Conservation (phyloP, 2,888 invertebrate species). For the Phorcus lineatus region DNA sequence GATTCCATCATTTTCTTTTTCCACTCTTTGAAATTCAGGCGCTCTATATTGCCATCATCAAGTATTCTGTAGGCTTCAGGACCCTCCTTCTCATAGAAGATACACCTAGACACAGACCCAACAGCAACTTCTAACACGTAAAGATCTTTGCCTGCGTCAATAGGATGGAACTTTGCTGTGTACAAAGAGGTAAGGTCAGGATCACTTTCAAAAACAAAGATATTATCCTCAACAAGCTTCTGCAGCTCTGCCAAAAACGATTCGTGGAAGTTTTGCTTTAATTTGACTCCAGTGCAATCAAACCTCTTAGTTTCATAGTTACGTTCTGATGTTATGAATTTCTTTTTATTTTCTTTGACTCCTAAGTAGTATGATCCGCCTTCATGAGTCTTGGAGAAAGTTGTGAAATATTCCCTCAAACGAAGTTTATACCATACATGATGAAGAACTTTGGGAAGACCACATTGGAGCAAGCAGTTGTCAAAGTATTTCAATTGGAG, state of each 20-base stretch:
- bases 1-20: too few relatives aligned
- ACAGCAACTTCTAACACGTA: not conserved
- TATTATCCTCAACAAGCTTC: not conserved
- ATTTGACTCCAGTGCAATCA: not conserved
- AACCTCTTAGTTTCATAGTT: not conserved
- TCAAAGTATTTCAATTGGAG: not conserved
- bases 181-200: too few relatives aligned
- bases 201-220: not conserved
- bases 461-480: not conserved
- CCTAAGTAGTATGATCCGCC: not conserved
- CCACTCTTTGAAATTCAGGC: too few relatives aligned
- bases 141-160: not conserved
- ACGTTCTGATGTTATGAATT: not conserved
- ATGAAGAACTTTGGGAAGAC: not conserved
- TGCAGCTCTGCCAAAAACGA: not conserved
- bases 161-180: too few relatives aligned
- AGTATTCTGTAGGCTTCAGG: too few relatives aligned
- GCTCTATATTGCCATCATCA: too few relatives aligned
- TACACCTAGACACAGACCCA: not conserved
- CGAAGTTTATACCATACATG: not conserved
- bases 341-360: not conserved
- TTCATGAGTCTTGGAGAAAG: not conserved
- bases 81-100: not conserved
- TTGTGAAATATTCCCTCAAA: not conserved
- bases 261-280: not conserved